Base-by-base conservation (phyloP, 2,888 invertebrate genomes). In the Resseliella maxima region DNA sequence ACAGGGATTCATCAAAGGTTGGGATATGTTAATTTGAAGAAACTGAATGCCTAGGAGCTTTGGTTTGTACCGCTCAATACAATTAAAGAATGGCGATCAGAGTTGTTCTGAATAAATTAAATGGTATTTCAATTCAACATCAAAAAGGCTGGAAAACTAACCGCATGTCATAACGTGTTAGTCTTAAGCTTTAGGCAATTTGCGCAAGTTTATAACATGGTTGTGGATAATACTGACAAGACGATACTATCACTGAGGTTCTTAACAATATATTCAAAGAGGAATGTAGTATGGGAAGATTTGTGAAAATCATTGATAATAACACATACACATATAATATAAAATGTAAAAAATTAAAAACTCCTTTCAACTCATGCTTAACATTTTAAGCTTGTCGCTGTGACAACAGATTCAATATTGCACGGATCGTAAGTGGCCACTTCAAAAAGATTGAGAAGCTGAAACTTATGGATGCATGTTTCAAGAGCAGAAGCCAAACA, bases 401-500 rank as follows among this genome's bases (percentile, higher is more conserved):
- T 59, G 59, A 24, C 24, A 59, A 59, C 59, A 24, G 24, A 18
- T 50, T 59, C 59, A 59, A n/a, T 59, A 5, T 59, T 59, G 59
- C 59, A 59, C n/a, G 24, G 2, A 59, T 10, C 24, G 59, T 59
- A 59, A 59, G 59, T 59, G 59, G 59, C 24, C 24, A 10, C 59
- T 59, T 59, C 59, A 59, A 59, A 59, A 59, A n/a, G 59, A 59
- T 59, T 59, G 59, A 50, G 46, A 24, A 59, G n/a, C 59, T 24
- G 5, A 59, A 59, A 59, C 59, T 59, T 59, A 59, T 59, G 59
- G 59, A 24, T 59, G 59, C 59, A 59, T 59, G 59, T 24, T 59
- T 59, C 72, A 72, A 72, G 72, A 72, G 35, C 35, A 72, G 72
- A 72, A 72, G 72, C 31, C 72, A 72, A 72, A 35, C 72, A 35